Percentiles rank a stretch among this genome's conserved stretches.
These are phyloP conservation scores for Chesias legatella DNA, from an alignment of 2,888 invertebrate species.

Conservation along the genomic window DNA sequence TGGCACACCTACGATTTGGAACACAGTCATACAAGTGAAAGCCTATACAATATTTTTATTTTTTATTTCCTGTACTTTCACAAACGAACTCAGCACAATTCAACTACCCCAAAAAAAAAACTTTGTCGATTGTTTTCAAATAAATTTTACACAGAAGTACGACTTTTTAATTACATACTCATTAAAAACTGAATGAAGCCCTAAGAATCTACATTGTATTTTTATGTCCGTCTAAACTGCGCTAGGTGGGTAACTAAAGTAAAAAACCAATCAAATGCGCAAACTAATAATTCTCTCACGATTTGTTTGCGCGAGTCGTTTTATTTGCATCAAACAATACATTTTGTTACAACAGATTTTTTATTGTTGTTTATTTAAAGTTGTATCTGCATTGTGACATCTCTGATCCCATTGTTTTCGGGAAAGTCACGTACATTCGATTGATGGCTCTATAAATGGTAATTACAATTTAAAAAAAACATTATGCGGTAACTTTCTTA, in stretches of 20 bases:
- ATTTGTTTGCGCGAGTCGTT: conserved; percentile 27
- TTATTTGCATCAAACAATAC: conserved; percentile 37
- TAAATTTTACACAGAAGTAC: too few species aligned
- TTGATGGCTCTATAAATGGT: conserved; percentile 51
- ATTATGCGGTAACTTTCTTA: conserved; percentile 22
- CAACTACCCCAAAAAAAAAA: too few species aligned
- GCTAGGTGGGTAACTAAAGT: too few species aligned
- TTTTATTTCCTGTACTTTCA: too few species aligned
- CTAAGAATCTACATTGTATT: conserved; percentile 1
- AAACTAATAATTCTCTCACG: conserved; percentile 26
- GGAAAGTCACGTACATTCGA: conserved; percentile 67
- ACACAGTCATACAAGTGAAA: too few species aligned
- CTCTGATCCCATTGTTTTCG: conserved; percentile 69
- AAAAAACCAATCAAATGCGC: conserved; percentile 23
- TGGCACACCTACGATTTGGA: too few species aligned
- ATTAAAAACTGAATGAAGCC: too few species aligned
- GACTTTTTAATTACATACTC: too few species aligned
- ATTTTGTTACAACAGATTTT: conserved; percentile 38
- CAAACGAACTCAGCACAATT: too few species aligned
- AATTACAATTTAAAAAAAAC: conserved; percentile 54
- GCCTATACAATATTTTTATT: too few species aligned
- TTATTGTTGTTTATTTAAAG: conserved; percentile 58
- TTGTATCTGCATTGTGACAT: conserved; percentile 50
- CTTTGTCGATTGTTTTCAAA: too few species aligned
- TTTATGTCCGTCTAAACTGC: conserved; percentile 9